Conservation (phyloP, 1,140 invertebrate genomes). For the Drosophila biarmipes region DNA sequence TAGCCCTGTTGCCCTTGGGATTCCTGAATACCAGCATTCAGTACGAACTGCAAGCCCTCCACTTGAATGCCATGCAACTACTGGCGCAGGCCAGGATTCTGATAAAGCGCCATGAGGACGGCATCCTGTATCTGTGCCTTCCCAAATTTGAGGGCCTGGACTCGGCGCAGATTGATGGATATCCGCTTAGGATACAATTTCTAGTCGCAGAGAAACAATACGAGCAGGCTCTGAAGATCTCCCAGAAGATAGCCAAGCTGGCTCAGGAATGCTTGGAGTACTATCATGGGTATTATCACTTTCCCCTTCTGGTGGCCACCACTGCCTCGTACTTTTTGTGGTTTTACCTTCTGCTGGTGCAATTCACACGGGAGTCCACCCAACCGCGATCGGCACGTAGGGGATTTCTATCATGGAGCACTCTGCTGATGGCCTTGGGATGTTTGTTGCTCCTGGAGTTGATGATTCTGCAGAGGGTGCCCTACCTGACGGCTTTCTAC, state of each 20-base stretch:
- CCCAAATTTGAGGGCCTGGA: conserved; percentile 34
- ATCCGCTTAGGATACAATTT: background rate
- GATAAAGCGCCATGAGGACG: conserved; percentile 36
- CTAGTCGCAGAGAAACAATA: conserved; percentile 2
- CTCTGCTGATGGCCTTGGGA: conserved; percentile 6
- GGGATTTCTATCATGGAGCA: background rate
- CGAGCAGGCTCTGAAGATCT: conserved; percentile 15
- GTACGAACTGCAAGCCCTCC: conserved; percentile 86
- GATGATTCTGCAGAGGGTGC: conserved; percentile 51
- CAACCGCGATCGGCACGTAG: background rate
- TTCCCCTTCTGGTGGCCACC: conserved; percentile 86
- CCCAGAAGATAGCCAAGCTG: conserved; percentile 21
- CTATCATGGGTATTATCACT: conserved; percentile 91
- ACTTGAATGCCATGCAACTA: conserved; percentile 29
- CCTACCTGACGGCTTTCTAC: conserved; percentile 53
- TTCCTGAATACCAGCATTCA: conserved; percentile 3
- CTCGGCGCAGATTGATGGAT: conserved; percentile 13
- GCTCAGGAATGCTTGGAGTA: conserved; percentile 88
- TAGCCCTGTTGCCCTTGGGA: conserved; percentile 17
- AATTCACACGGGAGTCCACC: background rate
- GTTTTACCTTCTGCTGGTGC: conserved; percentile 85
- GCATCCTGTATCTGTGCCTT: conserved; percentile 44
- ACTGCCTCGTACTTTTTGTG: conserved; percentile 88
- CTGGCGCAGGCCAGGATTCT: conserved; percentile 17
- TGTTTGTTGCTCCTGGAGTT: conserved; percentile 17